Percentiles rank a stretch among this genome's conserved stretches.
Evolutionary conservation across 2,888 invertebrate species (phyloP).

Genomic region (Pollenia amentaria): DNA sequence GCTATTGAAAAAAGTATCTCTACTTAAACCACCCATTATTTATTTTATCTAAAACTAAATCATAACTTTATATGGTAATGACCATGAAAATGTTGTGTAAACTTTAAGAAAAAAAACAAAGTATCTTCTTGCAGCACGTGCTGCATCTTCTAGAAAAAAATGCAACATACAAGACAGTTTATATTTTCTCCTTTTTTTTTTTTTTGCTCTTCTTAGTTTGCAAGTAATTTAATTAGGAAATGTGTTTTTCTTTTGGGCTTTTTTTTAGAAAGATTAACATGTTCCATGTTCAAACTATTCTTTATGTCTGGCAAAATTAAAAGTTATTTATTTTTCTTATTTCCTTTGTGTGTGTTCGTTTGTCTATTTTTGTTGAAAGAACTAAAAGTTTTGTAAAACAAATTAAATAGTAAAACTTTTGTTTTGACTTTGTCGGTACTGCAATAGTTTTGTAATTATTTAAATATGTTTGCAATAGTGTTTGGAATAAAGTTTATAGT

Average conservation of each 20-base stretch:
- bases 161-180: constrained; percentile 34
- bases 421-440: constrained; percentile 41
- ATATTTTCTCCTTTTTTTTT: neutral
- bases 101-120: constrained; percentile 12
- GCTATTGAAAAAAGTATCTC: too few species aligned
- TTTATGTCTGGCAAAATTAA: constrained; percentile 43
- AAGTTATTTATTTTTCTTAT: constrained; percentile 15
- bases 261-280: constrained; percentile 47
- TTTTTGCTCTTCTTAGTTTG: constrained; percentile 43
- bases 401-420: constrained; percentile 68
- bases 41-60: constrained; percentile 46
- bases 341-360: neutral
- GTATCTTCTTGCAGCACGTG: constrained; percentile 18
- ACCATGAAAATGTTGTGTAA: constrained; percentile 69
- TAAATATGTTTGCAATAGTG: neutral
- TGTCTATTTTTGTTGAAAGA: constrained; percentile 7
- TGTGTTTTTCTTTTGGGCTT: constrained; percentile 67
- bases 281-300: constrained; percentile 29
- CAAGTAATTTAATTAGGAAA: constrained; percentile 74
- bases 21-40: too few species aligned
- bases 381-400: constrained; percentile 63
- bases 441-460: neutral
- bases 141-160: constrained; percentile 21
- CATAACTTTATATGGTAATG: constrained; percentile 63
- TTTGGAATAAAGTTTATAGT: neutral